These are phyloP conservation scores for Bos javanicus DNA, from an alignment of 2,113 vertebrate species.

Conservation along the genomic window DNA sequence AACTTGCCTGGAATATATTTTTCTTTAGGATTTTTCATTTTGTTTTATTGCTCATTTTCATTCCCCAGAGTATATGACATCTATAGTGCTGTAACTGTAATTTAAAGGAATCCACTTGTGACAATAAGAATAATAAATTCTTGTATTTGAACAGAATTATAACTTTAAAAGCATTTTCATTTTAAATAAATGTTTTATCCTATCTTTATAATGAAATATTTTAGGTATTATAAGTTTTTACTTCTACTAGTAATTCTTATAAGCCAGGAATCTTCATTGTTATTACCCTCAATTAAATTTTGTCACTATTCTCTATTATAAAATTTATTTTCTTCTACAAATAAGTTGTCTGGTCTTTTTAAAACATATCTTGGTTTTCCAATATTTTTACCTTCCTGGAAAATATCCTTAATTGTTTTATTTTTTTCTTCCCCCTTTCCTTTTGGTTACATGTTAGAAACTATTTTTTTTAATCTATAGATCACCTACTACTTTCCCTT, in stretches of 20 bases:
- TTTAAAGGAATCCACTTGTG: not conserved
- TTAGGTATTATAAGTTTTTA: not conserved
- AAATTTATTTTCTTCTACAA: not conserved
- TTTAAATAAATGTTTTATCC: not conserved
- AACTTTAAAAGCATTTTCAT: slow-evolving; percentile 10
- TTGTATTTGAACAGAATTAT: not conserved
- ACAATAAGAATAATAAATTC: not conserved
- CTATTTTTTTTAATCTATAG: not conserved
- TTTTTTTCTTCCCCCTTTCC: not conserved
- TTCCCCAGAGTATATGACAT: not conserved
- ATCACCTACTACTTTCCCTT: not conserved
- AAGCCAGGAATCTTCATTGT: not conserved
- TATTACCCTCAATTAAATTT: not conserved
- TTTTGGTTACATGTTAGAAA: not conserved
- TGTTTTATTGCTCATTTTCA: slow-evolving; percentile 28
- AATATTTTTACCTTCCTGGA: not conserved
- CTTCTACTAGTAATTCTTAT: not conserved
- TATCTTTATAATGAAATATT: not conserved
- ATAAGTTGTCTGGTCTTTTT: not conserved
- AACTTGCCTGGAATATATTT: not conserved
- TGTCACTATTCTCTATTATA: not conserved
- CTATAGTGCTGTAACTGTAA: not conserved
- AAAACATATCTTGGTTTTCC: not conserved
- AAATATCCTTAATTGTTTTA: not conserved
- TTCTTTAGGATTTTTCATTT: not conserved